Conservation (phyloP, 2,888 invertebrate genomes). For the Adela reaumurella region DNA sequence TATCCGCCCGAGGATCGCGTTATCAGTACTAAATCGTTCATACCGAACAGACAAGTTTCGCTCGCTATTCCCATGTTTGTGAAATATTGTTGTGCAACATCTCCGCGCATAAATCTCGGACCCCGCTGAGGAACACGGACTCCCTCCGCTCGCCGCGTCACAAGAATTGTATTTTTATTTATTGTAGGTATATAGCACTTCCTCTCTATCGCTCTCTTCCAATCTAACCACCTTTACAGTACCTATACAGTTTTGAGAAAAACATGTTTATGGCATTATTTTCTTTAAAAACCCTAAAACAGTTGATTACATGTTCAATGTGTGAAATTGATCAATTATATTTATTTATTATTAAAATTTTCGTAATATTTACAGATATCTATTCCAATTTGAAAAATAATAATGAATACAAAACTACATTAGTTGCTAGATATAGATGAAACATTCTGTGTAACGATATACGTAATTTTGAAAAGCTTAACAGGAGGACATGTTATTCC, state of each 20-base stretch:
- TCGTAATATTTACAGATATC: no score
- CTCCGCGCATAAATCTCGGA: slow-evolving; percentile 53
- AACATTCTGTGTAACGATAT: slow-evolving; percentile 16
- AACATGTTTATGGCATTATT: no score
- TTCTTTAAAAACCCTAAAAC: no score
- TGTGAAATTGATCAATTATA: no score
- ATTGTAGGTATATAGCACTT: slow-evolving; percentile 33
- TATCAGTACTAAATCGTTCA: background rate
- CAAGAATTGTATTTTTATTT: slow-evolving; percentile 58
- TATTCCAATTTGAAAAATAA: no score
- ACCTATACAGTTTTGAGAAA: no score
- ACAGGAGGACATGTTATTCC: slow-evolving; percentile 45
- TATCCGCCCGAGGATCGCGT: background rate
- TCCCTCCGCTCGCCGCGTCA: slow-evolving; percentile 44
- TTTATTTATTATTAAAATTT: no score
- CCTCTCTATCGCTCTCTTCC: slow-evolving; percentile 47
- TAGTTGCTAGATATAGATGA: no score
- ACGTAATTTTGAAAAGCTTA: slow-evolving; percentile 50
- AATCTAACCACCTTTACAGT: slow-evolving; percentile 20
- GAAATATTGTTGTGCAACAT: slow-evolving; percentile 41
- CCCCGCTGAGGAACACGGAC: slow-evolving; percentile 57
- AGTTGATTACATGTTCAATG: no score
- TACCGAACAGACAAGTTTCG: background rate
- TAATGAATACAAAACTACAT: no score
- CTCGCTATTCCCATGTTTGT: background rate